Evolutionary conservation across 2,888 invertebrate genomes (phyloP).

Genomic region (Hermaeophaga mercurialis): DNA sequence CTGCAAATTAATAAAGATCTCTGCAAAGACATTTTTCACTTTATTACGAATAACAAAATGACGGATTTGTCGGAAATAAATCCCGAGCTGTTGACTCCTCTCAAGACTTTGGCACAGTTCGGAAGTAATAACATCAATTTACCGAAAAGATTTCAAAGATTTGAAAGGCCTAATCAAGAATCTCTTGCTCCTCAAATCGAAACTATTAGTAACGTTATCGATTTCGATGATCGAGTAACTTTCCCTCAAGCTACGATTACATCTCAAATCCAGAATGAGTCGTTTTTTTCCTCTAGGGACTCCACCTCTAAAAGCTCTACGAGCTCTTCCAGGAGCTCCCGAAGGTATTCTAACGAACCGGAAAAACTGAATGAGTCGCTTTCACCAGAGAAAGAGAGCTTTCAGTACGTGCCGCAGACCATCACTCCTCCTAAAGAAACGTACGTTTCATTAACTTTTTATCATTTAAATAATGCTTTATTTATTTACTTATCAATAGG

Average conservation of each 20-base stretch:
- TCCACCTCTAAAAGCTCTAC: too few relatives aligned
- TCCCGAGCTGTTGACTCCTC: constrained; percentile 9
- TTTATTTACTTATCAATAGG: too few relatives aligned
- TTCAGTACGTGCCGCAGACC: constrained; percentile 1
- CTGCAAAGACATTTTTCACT: constrained; percentile 32
- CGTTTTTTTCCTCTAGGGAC: too few relatives aligned
- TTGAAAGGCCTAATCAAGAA: constrained; percentile 6
- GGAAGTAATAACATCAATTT: constrained; percentile 14
- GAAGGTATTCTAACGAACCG: neutral
- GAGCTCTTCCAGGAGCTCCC: neutral
- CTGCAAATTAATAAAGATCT: constrained; percentile 26
- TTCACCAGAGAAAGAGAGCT: neutral
- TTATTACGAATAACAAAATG: constrained; percentile 30
- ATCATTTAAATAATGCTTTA: too few relatives aligned
- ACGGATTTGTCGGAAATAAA: constrained; percentile 25
- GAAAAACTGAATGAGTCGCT: neutral
- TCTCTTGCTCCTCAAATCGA: neutral
- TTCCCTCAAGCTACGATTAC: too few relatives aligned
- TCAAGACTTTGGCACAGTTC: constrained; percentile 22
- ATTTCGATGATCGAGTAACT: neutral
- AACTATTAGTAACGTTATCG: neutral
- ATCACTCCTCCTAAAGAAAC: neutral
- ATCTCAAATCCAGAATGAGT: too few relatives aligned
- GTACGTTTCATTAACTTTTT: neutral
- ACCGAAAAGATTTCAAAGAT: constrained; percentile 17